phyloP scores from a whole-genome alignment of 2,888 invertebrate species.

The Lacanobia wlatinum region DNA sequence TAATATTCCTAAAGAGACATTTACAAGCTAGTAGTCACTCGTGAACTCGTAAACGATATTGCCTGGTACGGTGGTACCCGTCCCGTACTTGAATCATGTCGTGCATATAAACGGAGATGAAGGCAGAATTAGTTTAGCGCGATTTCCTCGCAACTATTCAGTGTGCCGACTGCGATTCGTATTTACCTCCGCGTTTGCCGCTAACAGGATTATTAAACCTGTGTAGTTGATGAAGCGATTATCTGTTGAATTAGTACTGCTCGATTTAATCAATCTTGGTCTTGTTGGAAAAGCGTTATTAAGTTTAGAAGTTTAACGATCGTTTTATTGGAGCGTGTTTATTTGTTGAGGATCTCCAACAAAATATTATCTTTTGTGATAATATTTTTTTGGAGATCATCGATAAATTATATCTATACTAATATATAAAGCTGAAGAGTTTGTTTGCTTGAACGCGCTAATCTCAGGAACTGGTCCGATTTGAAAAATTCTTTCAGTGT shows the following conservation, averaged over 20 bases:
- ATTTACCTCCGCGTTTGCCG: conserved; percentile 7
- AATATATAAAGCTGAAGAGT: too few species aligned
- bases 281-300: conserved; percentile 10
- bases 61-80: background rate
- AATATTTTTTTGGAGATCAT: too few species aligned
- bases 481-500: too few species aligned
- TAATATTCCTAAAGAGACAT: background rate
- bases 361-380: too few species aligned
- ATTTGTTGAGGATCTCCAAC: background rate
- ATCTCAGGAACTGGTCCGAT: too few species aligned
- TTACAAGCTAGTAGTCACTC: background rate
- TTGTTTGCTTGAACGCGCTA: too few species aligned
- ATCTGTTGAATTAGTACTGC: conserved; percentile 16
- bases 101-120: conserved; percentile 2
- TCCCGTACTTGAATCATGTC: background rate
- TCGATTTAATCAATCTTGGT: background rate
- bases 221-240: conserved; percentile 13
- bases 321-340: background rate
- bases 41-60: background rate
- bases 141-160: background rate
- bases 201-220: conserved; percentile 35
- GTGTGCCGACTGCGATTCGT: conserved; percentile 10
- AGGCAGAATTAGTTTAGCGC: background rate
- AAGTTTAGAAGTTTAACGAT: background rate
- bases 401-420: too few species aligned